These are phyloP conservation scores for Oncorhynchus clarkii DNA, from an alignment of 2,113 vertebrate species.

Conservation along the genomic window DNA sequence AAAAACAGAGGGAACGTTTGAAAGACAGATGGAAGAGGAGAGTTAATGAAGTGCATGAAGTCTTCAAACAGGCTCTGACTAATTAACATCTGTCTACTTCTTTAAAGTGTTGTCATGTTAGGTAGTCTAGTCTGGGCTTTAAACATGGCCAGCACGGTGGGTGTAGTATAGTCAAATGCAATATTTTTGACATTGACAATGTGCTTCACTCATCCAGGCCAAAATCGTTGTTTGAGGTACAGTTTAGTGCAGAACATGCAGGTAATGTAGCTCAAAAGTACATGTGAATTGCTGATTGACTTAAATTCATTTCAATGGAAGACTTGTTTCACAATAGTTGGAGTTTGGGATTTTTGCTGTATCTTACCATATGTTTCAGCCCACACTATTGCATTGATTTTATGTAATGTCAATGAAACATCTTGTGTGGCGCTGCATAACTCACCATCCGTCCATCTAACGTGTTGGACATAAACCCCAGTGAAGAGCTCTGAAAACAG, in stretches of 20 bases:
- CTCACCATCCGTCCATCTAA: slow-evolving; percentile 52
- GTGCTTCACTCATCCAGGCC: neutral
- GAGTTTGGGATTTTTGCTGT: too few relatives aligned
- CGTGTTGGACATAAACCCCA: slow-evolving; percentile 64
- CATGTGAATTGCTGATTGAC: neutral
- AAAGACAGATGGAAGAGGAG: slow-evolving; percentile 32
- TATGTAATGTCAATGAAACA: slow-evolving; percentile 13
- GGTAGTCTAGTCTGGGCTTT: neutral
- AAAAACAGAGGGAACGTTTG: slow-evolving; percentile 14
- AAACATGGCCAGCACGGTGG: neutral
- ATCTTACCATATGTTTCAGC: too few relatives aligned
- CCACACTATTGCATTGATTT: too few relatives aligned
- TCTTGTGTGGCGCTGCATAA: slow-evolving; percentile 60
- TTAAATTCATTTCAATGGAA: too few relatives aligned
- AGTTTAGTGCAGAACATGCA: neutral
- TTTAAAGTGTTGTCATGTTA: slow-evolving; percentile 7
- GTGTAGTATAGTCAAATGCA: neutral
- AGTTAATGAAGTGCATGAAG: slow-evolving; percentile 41
- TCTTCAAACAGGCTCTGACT: slow-evolving; percentile 36
- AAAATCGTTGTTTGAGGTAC: neutral
- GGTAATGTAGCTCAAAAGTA: neutral
- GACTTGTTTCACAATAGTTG: too few relatives aligned
- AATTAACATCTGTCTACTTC: slow-evolving; percentile 39
- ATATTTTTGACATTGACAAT: neutral
- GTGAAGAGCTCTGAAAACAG: slow-evolving; percentile 65